Evolutionary conservation across 2,888 invertebrate species (phyloP).

Genomic region (Sarcophaga variegata): DNA sequence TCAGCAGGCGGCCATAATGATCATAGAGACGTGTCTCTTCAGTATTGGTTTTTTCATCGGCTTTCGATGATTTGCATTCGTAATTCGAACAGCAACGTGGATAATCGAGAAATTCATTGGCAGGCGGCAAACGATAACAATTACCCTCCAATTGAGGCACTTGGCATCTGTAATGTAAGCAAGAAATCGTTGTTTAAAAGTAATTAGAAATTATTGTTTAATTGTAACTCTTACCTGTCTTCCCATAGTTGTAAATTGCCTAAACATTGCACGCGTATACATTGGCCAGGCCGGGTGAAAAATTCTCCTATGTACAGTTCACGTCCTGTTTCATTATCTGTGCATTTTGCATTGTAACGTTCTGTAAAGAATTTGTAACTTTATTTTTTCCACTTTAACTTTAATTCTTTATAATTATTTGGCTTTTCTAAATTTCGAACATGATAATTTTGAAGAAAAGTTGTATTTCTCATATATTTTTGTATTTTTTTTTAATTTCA

Average conservation of each 20-base stretch:
- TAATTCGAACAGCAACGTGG: slow-evolving; percentile 79
- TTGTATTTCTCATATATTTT: too few species aligned
- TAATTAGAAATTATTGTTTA: not conserved
- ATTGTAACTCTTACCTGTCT: slow-evolving; percentile 75
- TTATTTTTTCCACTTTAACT: too few species aligned
- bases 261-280: slow-evolving; percentile 79
- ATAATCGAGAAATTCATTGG: slow-evolving; percentile 75
- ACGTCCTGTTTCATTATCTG: slow-evolving; percentile 76
- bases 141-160: slow-evolving; percentile 75
- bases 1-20: slow-evolving; percentile 77
- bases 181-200: not conserved
- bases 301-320: slow-evolving; percentile 79
- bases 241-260: slow-evolving; percentile 79
- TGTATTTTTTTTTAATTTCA: too few species aligned
- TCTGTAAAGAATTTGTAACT: slow-evolving; percentile 47
- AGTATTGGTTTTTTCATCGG: slow-evolving; percentile 72
- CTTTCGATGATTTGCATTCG: slow-evolving; percentile 75
- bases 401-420: too few species aligned
- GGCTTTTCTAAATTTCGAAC: too few species aligned
- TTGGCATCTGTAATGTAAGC: slow-evolving; percentile 74
- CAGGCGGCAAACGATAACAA: slow-evolving; percentile 74
- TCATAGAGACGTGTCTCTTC: slow-evolving; percentile 77
- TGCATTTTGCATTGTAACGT: slow-evolving; percentile 73
- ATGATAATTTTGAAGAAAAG: too few species aligned
- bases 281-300: slow-evolving; percentile 77